These are phyloP conservation scores for Biston stratarius DNA, from an alignment of 2,888 invertebrate genomes.

Conservation along the genomic window DNA sequence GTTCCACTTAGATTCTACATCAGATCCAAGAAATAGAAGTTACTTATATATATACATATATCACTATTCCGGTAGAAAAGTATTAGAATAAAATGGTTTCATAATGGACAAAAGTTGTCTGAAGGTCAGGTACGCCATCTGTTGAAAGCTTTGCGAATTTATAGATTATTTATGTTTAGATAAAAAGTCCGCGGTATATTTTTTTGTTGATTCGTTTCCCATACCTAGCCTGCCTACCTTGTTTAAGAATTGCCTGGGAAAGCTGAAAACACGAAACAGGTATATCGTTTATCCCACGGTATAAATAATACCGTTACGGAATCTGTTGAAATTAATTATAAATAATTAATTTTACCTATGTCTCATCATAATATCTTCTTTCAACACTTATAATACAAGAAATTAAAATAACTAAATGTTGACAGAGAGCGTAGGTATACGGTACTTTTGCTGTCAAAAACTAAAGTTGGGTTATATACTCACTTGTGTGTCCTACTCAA, in stretches of 20 bases:
- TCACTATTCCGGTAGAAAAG: no score
- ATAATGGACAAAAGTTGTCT: no score
- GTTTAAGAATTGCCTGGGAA: slow-evolving; percentile 1
- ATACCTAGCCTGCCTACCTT: background rate
- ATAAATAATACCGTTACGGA: no score
- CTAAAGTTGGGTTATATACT: background rate
- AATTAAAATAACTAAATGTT: no score
- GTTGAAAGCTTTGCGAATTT: background rate
- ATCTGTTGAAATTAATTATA: slow-evolving; percentile 3
- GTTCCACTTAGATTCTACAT: no score
- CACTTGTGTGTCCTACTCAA: no score
- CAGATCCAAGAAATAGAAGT: no score
- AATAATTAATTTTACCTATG: no score
- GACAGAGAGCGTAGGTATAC: background rate
- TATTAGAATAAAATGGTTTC: no score
- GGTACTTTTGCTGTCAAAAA: background rate
- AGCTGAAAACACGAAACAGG: slow-evolving; percentile 12
- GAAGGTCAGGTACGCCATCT: slow-evolving; percentile 6
- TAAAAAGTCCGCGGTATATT: background rate
- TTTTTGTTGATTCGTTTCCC: slow-evolving; percentile 5
- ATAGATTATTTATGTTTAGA: background rate
- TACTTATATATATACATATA: no score
- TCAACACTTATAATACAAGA: background rate
- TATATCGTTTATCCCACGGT: slow-evolving; percentile 13
- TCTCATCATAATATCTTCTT: background rate